Evolutionary conservation across 2,113 vertebrate genomes (phyloP).

Genomic region (Burhinus oedicnemus): DNA sequence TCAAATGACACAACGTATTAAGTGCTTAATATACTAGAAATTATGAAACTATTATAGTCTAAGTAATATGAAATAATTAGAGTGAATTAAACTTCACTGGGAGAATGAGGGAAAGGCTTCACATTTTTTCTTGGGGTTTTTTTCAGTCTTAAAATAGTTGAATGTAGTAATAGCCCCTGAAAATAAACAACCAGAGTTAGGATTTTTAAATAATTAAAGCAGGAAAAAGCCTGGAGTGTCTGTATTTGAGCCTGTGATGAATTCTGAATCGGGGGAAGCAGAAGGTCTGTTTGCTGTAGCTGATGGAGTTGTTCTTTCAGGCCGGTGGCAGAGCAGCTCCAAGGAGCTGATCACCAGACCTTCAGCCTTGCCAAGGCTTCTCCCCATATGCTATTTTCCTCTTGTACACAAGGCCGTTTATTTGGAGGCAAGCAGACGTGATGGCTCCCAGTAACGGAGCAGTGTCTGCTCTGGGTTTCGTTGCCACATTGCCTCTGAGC

Average conservation of each 20-base stretch:
- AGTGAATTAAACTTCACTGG: slow-evolving; percentile 75
- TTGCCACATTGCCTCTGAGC: background rate
- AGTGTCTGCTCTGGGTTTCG: background rate
- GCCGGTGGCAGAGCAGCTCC: slow-evolving; percentile 11
- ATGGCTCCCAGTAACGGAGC: background rate
- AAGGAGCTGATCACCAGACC: background rate
- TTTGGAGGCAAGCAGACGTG: background rate
- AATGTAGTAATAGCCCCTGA: background rate
- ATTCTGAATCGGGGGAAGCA: background rate
- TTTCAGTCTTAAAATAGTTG: background rate
- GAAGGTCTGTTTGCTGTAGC: background rate
- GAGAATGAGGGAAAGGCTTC: slow-evolving; percentile 67
- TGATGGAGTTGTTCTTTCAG: slow-evolving; percentile 44
- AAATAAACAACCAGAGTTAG: slow-evolving; percentile 42
- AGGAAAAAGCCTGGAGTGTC: background rate
- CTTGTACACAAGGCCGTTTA: background rate
- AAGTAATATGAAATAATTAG: slow-evolving; percentile 82
- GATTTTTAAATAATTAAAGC: slow-evolving; percentile 66
- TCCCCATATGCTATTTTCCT: background rate
- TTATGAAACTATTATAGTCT: slow-evolving; percentile 81
- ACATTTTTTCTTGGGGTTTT: background rate
- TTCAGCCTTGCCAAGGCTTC: background rate
- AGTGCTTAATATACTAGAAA: slow-evolving; percentile 89
- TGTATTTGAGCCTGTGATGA: background rate
- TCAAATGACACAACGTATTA: slow-evolving; percentile 87